phyloP scores from a whole-genome alignment of 2,113 vertebrate genomes.

The Porphyrio hochstetteri region DNA sequence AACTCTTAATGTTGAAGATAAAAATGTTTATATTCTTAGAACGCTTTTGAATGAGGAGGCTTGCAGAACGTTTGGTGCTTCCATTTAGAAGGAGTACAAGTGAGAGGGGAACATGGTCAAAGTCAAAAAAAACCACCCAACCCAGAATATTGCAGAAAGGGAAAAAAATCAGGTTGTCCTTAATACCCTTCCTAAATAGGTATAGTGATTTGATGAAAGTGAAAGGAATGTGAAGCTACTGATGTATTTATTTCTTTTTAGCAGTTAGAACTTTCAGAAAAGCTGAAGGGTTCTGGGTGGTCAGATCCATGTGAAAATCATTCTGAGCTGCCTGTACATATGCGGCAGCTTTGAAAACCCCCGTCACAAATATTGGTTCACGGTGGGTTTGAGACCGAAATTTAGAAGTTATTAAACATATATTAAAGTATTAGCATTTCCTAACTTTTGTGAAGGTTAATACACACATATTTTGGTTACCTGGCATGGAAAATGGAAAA shows the following conservation, averaged over 20 bases:
- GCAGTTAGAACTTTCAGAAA: not conserved
- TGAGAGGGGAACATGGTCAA: not conserved
- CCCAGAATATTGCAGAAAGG: not conserved
- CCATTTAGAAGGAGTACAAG: not conserved
- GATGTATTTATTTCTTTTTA: not conserved
- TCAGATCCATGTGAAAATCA: not conserved
- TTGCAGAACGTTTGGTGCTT: not conserved
- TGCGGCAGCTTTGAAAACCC: not conserved
- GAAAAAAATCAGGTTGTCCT: not conserved
- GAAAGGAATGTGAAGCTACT: not conserved
- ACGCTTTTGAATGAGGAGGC: not conserved
- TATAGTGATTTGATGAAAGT: not conserved
- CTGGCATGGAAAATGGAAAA: not conserved
- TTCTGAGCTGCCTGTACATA: not conserved
- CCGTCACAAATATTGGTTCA: not conserved
- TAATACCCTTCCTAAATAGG: not conserved
- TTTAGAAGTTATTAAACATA: not conserved
- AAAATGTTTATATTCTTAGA: not conserved
- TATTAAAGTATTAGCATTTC: not conserved
- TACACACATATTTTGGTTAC: not conserved
- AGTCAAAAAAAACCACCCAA: not conserved
- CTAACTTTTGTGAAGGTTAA: not conserved
- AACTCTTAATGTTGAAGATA: not conserved
- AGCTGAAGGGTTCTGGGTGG: not conserved
- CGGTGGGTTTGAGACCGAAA: not conserved